A percentile compares a stretch with the other conserved stretches of the same genome.
These are phyloP conservation scores for Prionace glauca DNA, from an alignment of 2,797 vertebrate genomes.

Conservation along the genomic window DNA sequence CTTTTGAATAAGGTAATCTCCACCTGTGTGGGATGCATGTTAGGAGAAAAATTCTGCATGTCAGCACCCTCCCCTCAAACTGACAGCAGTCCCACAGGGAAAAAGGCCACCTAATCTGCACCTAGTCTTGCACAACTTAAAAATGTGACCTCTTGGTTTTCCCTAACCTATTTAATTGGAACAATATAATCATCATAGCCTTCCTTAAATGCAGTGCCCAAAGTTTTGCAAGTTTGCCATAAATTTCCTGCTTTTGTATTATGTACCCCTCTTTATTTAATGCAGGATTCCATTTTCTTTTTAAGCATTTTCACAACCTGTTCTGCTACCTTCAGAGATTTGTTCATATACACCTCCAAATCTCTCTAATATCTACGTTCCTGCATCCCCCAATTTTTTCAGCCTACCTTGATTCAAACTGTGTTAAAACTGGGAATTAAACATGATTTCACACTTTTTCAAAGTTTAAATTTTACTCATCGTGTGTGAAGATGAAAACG, in stretches of 20 bases:
- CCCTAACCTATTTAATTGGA: background rate
- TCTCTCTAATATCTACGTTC: too few relatives aligned
- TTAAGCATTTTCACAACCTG: too few relatives aligned
- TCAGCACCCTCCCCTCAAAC: background rate
- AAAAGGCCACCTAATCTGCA: background rate
- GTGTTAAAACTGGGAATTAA: background rate
- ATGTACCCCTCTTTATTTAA: too few relatives aligned
- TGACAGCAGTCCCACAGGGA: background rate
- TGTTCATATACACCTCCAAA: too few relatives aligned
- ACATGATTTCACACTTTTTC: background rate
- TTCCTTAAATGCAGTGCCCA: too few relatives aligned
- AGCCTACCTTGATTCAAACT: background rate
- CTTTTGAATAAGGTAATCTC: background rate
- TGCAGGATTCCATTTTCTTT: too few relatives aligned
- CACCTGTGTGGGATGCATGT: too few relatives aligned
- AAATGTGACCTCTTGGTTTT: background rate
- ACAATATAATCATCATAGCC: background rate
- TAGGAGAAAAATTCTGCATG: background rate
- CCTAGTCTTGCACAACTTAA: background rate
- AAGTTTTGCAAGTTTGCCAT: too few relatives aligned
- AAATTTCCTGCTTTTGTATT: too few relatives aligned
- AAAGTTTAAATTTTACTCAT: background rate
- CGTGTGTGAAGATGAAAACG: background rate
- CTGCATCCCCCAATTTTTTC: background rate
- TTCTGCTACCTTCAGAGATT: too few relatives aligned